Evolutionary conservation across 2,113 vertebrate species (phyloP), one percentile per base, ranked within the genome.

Genomic region (Scophthalmus maximus): DNA sequence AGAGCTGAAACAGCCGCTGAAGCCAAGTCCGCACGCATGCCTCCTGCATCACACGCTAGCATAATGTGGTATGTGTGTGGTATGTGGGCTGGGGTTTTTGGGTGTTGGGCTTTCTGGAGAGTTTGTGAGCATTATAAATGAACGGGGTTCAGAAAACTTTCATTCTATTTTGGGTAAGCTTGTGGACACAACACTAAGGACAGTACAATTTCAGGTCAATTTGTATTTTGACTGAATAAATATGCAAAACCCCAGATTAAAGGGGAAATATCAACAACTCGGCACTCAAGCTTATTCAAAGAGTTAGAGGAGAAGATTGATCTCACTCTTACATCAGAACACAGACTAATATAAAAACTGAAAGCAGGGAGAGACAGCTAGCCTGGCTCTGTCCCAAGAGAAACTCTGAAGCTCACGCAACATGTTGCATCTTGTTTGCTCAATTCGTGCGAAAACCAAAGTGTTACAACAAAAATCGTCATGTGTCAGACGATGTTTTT

Each of bases 11-110:
- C 74, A 71, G 65, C 66, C 69, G 12, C 47, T 40, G 53, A 47
- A 66, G 81, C 76, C 83, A 85, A 81, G 66, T 87, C 74, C 73
- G 62, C 83, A 80, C 69, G 34, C 80, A 74, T 61, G 58, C 81
- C 42, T 62, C 55, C 53, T 73, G 46, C 63, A 75, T 90, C 86
- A 78, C 88, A 91, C 81, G 83, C 88, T 51, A 90, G 59, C 73
- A 56, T 25, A 15, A 36, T 68, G 58, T 77, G 71, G 70, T 68
- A 65, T 81, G 73, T 81, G 59, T 61, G 63, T 68, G 72, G 67
- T 47, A 59, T 72, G 68, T 60, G 66, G 44, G 59, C 40, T 74
- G 47, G 14, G 55, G 60, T 68, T 47, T 67, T 40, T 68, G 23
- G 17, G 56, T 25, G n/a, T 30, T 58, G 32, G 56, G 65, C 51